A percentile compares a stretch with the other conserved stretches of the same genome.
Conservation (phyloP, 1,140 invertebrate genomes). For the Lasaia peninsularis region DNA sequence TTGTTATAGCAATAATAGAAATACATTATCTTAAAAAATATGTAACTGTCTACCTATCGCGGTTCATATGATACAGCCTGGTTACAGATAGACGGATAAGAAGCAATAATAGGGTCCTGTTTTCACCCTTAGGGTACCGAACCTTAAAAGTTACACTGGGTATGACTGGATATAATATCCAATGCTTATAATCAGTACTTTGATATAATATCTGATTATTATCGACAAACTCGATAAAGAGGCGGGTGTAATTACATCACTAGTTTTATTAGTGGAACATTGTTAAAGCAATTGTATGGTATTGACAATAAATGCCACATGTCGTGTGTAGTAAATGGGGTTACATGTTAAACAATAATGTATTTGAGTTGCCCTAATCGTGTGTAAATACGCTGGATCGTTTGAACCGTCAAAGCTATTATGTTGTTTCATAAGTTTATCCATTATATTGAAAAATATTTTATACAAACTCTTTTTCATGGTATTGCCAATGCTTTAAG, state of each 20-base stretch:
- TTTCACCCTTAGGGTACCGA: too few species aligned
- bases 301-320: slow-evolving; percentile 34
- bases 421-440: background rate
- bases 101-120: too few species aligned
- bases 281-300: slow-evolving; percentile 24
- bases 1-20: too few species aligned
- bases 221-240: slow-evolving; percentile 31
- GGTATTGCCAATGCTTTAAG: too few species aligned
- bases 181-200: too few species aligned
- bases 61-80: too few species aligned
- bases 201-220: background rate
- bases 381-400: slow-evolving; percentile 28
- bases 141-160: too few species aligned
- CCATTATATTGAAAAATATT: background rate
- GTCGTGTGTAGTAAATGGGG: slow-evolving; percentile 28
- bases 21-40: too few species aligned
- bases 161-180: too few species aligned
- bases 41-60: too few species aligned
- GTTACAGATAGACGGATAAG: too few species aligned
- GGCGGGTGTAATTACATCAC: slow-evolving; percentile 31
- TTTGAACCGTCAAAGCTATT: slow-evolving; percentile 12
- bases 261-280: slow-evolving; percentile 37
- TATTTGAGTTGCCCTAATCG: slow-evolving; percentile 32
- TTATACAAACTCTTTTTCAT: background rate
- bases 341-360: slow-evolving; percentile 33